A percentile compares a stretch with the other conserved stretches of the same genome.
Conservation (phyloP, 2,113 vertebrate species). For the Caretta caretta region DNA sequence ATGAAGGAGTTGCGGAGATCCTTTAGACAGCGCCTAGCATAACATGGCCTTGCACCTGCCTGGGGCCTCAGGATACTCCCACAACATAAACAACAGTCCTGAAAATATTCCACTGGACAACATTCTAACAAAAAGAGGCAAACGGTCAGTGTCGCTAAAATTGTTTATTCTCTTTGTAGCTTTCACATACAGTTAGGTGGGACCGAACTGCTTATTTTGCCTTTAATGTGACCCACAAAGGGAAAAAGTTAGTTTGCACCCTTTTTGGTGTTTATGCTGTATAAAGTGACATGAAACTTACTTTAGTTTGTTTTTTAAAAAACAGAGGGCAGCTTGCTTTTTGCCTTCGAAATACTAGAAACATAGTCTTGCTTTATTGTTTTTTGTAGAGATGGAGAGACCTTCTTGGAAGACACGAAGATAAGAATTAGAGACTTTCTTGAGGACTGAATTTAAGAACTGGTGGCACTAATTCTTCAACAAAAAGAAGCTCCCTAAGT, state of each 20-base stretch:
- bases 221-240: neutral
- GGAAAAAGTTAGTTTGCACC: neutral
- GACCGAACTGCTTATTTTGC: neutral
- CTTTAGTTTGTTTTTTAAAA: neutral
- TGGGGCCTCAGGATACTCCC: neutral
- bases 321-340: neutral
- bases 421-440: conserved; percentile 30
- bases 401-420: neutral
- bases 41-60: neutral
- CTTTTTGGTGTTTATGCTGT: neutral
- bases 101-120: neutral
- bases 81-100: neutral
- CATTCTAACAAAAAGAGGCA: neutral
- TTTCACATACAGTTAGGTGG: neutral
- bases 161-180: neutral
- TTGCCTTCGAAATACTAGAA: neutral
- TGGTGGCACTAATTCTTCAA: neutral
- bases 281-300: neutral
- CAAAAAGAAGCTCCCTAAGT: neutral
- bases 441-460: conserved; percentile 24
- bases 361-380: neutral
- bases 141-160: neutral
- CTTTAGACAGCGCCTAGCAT: neutral
- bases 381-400: neutral
- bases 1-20: neutral